phyloP scores from a whole-genome alignment of 2,888 invertebrate genomes.

The Eubasilissa splendida region DNA sequence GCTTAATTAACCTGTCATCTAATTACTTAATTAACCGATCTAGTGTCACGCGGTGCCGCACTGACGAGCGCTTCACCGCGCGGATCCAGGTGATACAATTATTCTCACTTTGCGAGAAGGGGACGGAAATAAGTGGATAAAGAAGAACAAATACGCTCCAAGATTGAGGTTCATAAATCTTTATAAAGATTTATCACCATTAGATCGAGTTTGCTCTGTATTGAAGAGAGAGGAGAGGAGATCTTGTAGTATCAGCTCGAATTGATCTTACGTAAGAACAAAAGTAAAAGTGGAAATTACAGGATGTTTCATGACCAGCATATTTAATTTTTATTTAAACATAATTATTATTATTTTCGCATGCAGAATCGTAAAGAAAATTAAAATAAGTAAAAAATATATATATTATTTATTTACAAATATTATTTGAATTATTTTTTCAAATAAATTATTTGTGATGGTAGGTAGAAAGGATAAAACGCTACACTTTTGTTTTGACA shows the following conservation, averaged over 20 bases:
- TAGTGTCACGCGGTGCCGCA: background rate
- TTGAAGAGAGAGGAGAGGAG: background rate
- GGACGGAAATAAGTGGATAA: conserved; percentile 4
- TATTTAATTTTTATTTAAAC: background rate
- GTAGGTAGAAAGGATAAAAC: too few relatives aligned
- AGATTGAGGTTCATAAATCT: conserved; percentile 29
- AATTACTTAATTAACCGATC: conserved; percentile 7
- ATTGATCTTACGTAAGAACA: conserved; percentile 12
- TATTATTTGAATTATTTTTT: too few relatives aligned
- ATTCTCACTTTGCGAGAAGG: conserved; percentile 5
- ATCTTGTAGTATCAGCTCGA: background rate
- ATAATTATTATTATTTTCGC: too few relatives aligned
- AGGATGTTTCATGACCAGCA: background rate
- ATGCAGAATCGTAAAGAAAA: too few relatives aligned
- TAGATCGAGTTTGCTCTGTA: background rate
- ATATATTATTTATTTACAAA: too few relatives aligned
- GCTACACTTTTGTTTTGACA: too few relatives aligned
- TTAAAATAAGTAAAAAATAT: too few relatives aligned
- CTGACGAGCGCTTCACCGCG: background rate
- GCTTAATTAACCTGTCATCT: background rate
- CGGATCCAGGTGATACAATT: background rate
- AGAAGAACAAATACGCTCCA: conserved; percentile 1
- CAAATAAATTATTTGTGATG: too few relatives aligned
- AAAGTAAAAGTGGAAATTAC: background rate
- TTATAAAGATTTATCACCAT: conserved; percentile 24